These are phyloP conservation scores for Saguinus midas DNA, from an alignment of 2,113 vertebrate genomes.

Conservation along the genomic window DNA sequence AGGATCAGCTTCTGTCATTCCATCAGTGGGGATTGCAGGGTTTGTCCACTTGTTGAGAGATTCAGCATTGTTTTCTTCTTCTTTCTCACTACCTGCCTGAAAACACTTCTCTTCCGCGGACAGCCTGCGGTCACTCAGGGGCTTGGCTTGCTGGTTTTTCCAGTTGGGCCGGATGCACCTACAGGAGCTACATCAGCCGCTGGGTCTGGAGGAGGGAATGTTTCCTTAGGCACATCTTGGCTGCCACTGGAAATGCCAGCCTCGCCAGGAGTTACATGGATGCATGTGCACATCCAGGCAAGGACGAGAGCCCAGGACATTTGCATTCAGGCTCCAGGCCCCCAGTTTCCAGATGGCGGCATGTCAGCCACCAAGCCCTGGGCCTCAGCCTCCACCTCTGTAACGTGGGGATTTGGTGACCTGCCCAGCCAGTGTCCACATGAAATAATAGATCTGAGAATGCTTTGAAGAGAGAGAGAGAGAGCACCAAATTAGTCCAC, in stretches of 20 bases:
- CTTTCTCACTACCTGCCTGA: background rate
- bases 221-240: background rate
- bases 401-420: background rate
- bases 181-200: background rate
- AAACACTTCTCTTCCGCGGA: background rate
- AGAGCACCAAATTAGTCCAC: background rate
- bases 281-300: rapidly evolving
- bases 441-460: background rate
- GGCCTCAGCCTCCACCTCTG: background rate
- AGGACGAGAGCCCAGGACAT: no score
- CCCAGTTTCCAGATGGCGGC: background rate
- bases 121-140: background rate
- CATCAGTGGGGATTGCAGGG: no score
- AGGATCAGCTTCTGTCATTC: rapidly evolving
- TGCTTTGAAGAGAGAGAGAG: background rate
- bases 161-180: background rate
- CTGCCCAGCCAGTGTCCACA: rapidly evolving
- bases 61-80: background rate
- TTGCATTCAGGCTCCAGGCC: background rate
- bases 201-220: background rate
- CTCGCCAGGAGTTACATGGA: background rate
- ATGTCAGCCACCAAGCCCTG: rapidly evolving
- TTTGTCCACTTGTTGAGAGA: no score
- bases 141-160: conserved; percentile 60
- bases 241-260: background rate